phyloP scores from a whole-genome alignment of 2,888 invertebrate species.

The Teleiodes luculella region DNA sequence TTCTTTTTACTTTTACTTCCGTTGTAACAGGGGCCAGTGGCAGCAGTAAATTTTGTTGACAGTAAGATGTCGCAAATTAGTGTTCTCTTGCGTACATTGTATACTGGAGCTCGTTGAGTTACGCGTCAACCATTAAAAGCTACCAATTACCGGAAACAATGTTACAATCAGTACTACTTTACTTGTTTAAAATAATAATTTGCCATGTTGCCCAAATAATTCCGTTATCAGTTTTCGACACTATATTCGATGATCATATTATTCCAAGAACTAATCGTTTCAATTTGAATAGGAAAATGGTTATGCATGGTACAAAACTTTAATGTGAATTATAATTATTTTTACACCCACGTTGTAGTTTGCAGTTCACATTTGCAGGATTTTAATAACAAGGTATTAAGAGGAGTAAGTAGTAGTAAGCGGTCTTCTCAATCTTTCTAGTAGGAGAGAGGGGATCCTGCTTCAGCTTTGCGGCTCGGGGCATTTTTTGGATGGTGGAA shows the following conservation, averaged over 20 bases:
- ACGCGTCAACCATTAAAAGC: conserved; percentile 3
- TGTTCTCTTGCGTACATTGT: conserved; percentile 26
- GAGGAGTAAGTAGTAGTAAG: too few species aligned
- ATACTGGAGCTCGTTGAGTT: neutral
- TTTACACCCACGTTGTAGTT: neutral
- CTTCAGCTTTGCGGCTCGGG: too few species aligned
- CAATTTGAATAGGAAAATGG: neutral
- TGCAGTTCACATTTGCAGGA: neutral
- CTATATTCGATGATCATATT: neutral
- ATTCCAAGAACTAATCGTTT: neutral
- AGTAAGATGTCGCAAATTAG: conserved; percentile 26
- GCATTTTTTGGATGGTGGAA: too few species aligned
- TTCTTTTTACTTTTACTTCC: conserved; percentile 11
- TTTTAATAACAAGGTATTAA: conserved; percentile 49
- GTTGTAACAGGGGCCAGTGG: conserved; percentile 4
- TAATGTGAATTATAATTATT: neutral
- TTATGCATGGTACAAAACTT: neutral
- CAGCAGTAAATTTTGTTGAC: conserved; percentile 19
- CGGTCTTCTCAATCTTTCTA: too few species aligned
- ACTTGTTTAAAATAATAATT: neutral
- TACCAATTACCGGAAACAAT: neutral
- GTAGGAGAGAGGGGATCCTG: too few species aligned
- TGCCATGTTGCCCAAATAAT: neutral
- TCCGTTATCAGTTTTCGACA: neutral
- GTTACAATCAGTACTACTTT: neutral